These are phyloP conservation scores for Ptilonorhynchus violaceus DNA, from an alignment of 2,113 vertebrate species.

Conservation along the genomic window DNA sequence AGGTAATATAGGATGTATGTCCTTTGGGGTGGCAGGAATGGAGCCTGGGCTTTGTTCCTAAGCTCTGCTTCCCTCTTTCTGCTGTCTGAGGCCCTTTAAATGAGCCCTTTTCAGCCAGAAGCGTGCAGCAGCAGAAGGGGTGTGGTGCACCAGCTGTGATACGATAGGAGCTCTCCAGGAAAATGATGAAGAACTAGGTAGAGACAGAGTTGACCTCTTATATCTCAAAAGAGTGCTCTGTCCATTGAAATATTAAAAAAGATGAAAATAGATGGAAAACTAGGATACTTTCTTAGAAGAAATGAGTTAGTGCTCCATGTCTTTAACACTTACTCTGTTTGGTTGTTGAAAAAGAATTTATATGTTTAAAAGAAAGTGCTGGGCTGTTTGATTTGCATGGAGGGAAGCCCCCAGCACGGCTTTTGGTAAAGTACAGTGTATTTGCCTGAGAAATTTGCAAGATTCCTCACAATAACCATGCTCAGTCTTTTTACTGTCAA, in stretches of 20 bases:
- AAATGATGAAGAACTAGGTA: not conserved
- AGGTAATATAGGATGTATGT: not conserved
- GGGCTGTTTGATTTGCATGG: not conserved
- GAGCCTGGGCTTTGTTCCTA: not conserved
- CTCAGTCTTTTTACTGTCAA: not conserved
- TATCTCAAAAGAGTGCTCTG: not conserved
- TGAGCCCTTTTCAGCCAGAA: not conserved
- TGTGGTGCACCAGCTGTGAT: not conserved
- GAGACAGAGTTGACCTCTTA: not conserved
- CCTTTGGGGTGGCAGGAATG: not conserved
- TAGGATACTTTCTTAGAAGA: not conserved
- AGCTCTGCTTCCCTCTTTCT: not conserved
- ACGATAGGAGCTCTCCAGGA: not conserved
- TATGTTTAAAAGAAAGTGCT: not conserved
- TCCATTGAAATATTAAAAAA: not conserved
- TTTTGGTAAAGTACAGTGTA: not conserved
- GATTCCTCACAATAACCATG: not conserved
- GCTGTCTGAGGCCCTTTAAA: not conserved
- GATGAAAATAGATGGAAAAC: not conserved
- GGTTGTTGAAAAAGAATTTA: not conserved
- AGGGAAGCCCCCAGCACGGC: not conserved
- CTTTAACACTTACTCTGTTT: not conserved
- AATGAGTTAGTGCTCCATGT: fast-evolving
- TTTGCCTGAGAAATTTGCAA: not conserved
- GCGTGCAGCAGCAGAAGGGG: not conserved